Evolutionary conservation across 2,888 invertebrate species (phyloP), one percentile per base, ranked within the genome.

Genomic region (Eudasyphora cyanicolor): DNA sequence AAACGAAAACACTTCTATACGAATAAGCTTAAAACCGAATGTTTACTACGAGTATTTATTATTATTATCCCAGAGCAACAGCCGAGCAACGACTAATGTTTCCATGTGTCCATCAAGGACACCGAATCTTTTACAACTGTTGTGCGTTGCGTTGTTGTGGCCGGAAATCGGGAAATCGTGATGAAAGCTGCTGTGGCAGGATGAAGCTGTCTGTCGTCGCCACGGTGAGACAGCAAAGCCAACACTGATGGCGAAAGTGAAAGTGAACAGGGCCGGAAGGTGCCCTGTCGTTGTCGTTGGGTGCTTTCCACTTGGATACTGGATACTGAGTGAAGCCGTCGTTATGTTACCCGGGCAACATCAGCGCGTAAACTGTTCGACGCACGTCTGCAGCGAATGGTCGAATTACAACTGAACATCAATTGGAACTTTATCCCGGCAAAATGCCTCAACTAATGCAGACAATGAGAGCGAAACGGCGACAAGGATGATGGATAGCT

Each of bases 361-460:
- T 71, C 81, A 81, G 81, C 84, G 84, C 84, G 78, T 81, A 85
- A 82, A 85, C 74, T 75, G 79, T 73, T 71, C 77, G 85, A 86
- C 85, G 86, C 86, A 86, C 86, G 86, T 86, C 85, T 86, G 85
- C 86, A 82, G 86, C 89, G 92, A 88, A 92, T 92, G 92, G 92
- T 91, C 91, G 91, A 92, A 92, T 91, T 92, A 92, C 92, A 92
- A 92, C 92, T 92, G 92, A 92, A 92, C 90, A 90, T 89, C 88
- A 90, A 92, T 90, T 92, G 91, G 89, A 91, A 92, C 89, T 90
- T 92, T 92, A 92, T 92, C 92, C 91, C 90, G 91, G 92, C 91
- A 91, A 92, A 91, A 92, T 91, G 91, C 90, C 91, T 90, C 89
- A 81, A 73, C 81, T 84, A 76, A 79, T 79, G n/a, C n/a, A 81